A percentile compares a stretch with the other conserved stretches of the same genome.
These are phyloP conservation scores for Dichetophora obliterata DNA, from an alignment of 2,888 invertebrate species.

Conservation along the genomic window DNA sequence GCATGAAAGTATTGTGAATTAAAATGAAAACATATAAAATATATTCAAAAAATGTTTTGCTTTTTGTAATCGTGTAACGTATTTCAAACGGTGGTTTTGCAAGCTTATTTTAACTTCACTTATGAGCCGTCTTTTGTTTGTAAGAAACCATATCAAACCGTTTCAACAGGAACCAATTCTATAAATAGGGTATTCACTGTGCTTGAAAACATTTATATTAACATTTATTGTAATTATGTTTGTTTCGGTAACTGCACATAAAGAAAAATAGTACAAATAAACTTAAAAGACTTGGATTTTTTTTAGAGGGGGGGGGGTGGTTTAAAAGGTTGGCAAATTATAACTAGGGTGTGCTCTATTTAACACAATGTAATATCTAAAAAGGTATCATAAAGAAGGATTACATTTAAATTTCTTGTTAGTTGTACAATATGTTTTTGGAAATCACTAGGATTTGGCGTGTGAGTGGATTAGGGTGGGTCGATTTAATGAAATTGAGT, in stretches of 20 bases:
- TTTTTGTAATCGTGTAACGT: too few relatives aligned
- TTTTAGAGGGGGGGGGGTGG: not conserved
- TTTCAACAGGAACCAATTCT: too few relatives aligned
- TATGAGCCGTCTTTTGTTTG: not conserved
- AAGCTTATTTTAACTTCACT: too few relatives aligned
- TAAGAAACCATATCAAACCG: too few relatives aligned
- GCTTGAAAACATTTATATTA: too few relatives aligned
- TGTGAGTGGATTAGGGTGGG: too few relatives aligned
- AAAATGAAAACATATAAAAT: not conserved
- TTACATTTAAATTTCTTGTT: not conserved
- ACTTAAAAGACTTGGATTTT: not conserved
- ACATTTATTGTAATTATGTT: not conserved
- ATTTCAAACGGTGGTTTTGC: too few relatives aligned
- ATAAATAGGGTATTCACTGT: too few relatives aligned
- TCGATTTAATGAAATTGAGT: too few relatives aligned
- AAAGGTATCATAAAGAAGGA: not conserved
- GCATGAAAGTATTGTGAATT: not conserved
- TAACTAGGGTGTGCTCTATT: slow-evolving; percentile 28
- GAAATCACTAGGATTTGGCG: too few relatives aligned
- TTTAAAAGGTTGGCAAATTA: not conserved
- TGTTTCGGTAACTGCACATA: slow-evolving; percentile 17
- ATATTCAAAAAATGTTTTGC: not conserved
- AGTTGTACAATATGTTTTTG: not conserved
- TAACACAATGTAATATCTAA: slow-evolving; percentile 18
- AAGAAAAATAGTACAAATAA: not conserved